Evolutionary conservation across 2,797 vertebrate genomes (phyloP).

Genomic region (Odontamblyopus rebecca): DNA sequence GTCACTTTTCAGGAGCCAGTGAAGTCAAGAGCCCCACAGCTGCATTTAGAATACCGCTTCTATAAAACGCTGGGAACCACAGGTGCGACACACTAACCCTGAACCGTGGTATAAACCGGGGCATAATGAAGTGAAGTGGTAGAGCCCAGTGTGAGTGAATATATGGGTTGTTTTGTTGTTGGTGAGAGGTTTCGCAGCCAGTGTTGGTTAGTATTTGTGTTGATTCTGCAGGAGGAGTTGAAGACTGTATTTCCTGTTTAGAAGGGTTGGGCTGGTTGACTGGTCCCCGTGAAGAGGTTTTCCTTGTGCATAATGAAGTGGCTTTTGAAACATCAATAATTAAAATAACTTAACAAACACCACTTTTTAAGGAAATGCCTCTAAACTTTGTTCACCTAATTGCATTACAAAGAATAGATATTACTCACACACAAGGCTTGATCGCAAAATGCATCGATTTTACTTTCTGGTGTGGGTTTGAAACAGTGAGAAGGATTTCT

Average conservation of each 20-base stretch:
- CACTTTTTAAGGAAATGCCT: slow-evolving; percentile 4
- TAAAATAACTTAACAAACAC: not conserved
- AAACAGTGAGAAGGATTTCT: too few relatives aligned
- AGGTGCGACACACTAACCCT: slow-evolving; percentile 77
- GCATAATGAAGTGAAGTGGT: too few relatives aligned
- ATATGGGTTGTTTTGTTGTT: too few relatives aligned
- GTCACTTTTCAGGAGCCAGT: slow-evolving; percentile 90
- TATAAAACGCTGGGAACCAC: slow-evolving; percentile 96
- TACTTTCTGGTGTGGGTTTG: too few relatives aligned
- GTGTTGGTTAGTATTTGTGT: not conserved
- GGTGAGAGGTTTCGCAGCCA: too few relatives aligned
- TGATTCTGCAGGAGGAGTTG: not conserved
- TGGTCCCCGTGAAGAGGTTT: not conserved
- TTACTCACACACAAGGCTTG: not conserved
- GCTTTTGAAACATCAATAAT: slow-evolving; percentile 8
- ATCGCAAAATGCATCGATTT: not conserved
- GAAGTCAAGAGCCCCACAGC: slow-evolving; percentile 96
- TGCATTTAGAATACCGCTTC: slow-evolving; percentile 99
- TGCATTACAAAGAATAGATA: not conserved
- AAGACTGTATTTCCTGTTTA: slow-evolving; percentile 3
- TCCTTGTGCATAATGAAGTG: slow-evolving; percentile 1
- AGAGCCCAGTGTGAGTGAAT: too few relatives aligned
- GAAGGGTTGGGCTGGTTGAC: too few relatives aligned
- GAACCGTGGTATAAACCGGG: too few relatives aligned
- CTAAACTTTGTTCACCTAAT: not conserved